These are phyloP conservation scores for Spea multiplicata DNA, from an alignment of 2,113 vertebrate genomes.

Conservation along the genomic window DNA sequence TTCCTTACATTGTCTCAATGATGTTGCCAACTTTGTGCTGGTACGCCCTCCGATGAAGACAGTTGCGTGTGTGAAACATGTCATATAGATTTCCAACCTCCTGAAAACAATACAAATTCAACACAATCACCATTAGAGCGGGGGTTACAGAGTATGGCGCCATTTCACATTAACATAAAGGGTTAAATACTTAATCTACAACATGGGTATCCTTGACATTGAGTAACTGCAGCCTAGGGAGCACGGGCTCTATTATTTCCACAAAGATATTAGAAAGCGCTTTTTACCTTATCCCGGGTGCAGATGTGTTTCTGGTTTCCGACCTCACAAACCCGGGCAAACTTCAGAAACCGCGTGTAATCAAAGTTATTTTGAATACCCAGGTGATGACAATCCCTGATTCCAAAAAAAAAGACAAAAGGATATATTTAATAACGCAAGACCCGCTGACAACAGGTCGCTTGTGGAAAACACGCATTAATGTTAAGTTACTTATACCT, in stretches of 20 bases:
- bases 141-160: too few relatives aligned
- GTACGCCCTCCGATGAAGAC: constrained; percentile 87
- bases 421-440: background rate
- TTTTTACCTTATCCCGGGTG: constrained; percentile 84
- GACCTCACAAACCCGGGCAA: constrained; percentile 84
- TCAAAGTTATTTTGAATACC: constrained; percentile 95
- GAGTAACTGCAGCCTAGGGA: too few relatives aligned
- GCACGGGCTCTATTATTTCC: too few relatives aligned
- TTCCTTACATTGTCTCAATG: constrained; percentile 89
- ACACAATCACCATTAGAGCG: too few relatives aligned
- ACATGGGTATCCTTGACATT: too few relatives aligned
- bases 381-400: constrained; percentile 90
- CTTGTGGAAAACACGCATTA: background rate
- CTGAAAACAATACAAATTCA: constrained; percentile 57
- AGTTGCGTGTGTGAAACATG: constrained; percentile 90
- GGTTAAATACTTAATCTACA: too few relatives aligned
- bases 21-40: constrained; percentile 89
- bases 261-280: too few relatives aligned
- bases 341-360: constrained; percentile 81
- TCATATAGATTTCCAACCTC: constrained; percentile 89
- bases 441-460: background rate
- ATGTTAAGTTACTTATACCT: constrained; percentile 59
- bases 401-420: constrained; percentile 46
- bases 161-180: too few relatives aligned
- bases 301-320: constrained; percentile 77